Base-by-base conservation (phyloP, 2,888 invertebrate genomes). In the Argyresthia albistria region DNA sequence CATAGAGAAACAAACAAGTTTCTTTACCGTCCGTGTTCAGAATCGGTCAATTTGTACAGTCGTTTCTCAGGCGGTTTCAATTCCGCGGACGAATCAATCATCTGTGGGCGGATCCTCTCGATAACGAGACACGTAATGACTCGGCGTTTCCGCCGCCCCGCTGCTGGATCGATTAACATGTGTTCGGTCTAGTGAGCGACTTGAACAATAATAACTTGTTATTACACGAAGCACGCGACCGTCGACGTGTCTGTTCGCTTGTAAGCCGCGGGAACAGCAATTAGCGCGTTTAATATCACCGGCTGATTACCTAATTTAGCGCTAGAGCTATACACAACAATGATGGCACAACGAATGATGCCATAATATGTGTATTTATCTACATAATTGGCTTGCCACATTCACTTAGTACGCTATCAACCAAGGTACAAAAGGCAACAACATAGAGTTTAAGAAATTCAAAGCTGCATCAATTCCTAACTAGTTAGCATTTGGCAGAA, bases 31-130 rank as follows among this genome's bases (percentile, higher is more conserved):
- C 25, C 25, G 25, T 25, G 25, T 69, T 65, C 67, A 66, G 71
- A 76, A 73, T 77, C 67, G 78, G 73, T 67, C 78, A 78, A 79
- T 80, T 78, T 77, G 76, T 76, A 72, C 66, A 69, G 65, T 64
- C 60, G 72, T 74, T 75, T 71, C 71, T 68, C 70, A 70, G 73
- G 69, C 65, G 64, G 67, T 72, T 67, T 70, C 66, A 71, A 66
- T 46, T 46, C 35, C n/a, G 48, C 67, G 64, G 73, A 79, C 61
- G 70, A 73, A 80, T 81, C 80, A 82, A 82, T 84, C 78, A 78
- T 70, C 63, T 64, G 59, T 57, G 59, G 66, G 66, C 47, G 45
- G 9, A 14, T 11, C 45, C 7, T 12, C 12, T 15, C 14, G 11
- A 9, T 45, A 12, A 11, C 45, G 12, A 10, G 45, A 35, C 12